Evolutionary conservation across 1,140 invertebrate genomes (phyloP), one percentile per base, ranked within the genome.

Genomic region (Zaprionus capensis): DNA sequence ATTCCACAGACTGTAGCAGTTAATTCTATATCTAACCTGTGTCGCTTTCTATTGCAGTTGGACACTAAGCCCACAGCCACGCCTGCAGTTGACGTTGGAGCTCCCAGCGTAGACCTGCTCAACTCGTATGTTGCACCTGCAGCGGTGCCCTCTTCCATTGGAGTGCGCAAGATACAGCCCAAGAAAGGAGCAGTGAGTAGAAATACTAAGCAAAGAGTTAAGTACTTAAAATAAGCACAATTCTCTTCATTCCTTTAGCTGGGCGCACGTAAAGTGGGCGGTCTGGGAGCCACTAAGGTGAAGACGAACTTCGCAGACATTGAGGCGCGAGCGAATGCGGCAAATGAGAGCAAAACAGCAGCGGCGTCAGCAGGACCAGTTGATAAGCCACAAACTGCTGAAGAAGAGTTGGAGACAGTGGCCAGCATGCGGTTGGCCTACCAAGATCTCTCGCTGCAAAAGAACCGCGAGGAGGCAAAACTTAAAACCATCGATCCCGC

Each of bases 271-370:
- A 99, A 98, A 91, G 98, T 97, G 93, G 95, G 95, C 49, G 97
- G 98, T 2, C 93, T 99, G n/a, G 99, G 99, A 65, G 99, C 98
- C n/a, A 98, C 98, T 65, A 97, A 97, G 93, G 97, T 99, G 6
- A 97, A 96, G 83, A 95, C 96, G 14, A 98, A 99, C 93, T 99
- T 99, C 93, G 96, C 96, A n/a, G 98, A 99, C 87, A 96, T 99
- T 53, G 99, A 99, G 93, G 96, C 96, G 82, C 96, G 97, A 90
- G 98, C 97, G 0, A 95, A 96, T 77, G 94, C 97, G 78, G 95
- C 95, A 31, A 97, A 98, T 92, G 95, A 97, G 91, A 78, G 77
- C 34, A 96, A 95, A 87, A 93, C 95, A 87, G 77, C 78, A 44
- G 61, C 75, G 0, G 63, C 65, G n/a, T 38, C 58, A 20, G 49